Percentiles rank a stretch among this genome's conserved stretches.
Evolutionary conservation across 23 tunicate species (phyloP).

Genomic region (Trididemnum clinides): DNA sequence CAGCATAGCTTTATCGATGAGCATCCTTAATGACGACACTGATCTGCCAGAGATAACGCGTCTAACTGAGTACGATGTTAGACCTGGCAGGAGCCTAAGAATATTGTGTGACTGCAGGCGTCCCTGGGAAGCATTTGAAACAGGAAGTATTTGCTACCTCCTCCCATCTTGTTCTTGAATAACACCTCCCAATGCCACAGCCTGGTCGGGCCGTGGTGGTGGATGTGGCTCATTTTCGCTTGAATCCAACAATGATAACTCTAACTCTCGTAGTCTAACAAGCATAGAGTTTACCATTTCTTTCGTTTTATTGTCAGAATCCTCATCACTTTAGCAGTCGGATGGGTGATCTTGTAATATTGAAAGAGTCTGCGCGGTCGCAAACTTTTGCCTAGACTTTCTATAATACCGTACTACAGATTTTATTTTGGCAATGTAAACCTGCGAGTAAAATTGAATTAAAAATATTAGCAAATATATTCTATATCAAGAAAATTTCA

Average conservation of each 20-base stretch:
- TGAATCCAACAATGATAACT: not conserved
- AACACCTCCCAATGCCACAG: no score
- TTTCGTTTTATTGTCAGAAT: not conserved
- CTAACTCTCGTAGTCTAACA: not conserved
- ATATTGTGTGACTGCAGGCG: no score
- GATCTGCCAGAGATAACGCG: not conserved
- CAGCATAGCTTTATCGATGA: slow-evolving; percentile 11
- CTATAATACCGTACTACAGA: not conserved
- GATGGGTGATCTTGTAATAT: not conserved
- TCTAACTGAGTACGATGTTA: no score
- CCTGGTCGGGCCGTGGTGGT: not conserved
- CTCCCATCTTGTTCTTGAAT: not conserved
- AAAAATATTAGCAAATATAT: no score
- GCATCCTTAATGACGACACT: not conserved
- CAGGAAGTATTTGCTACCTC: not conserved
- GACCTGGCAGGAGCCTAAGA: no score
- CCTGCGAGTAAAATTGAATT: no score
- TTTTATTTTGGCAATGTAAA: no score
- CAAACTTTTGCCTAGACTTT: not conserved
- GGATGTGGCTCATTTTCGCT: not conserved
- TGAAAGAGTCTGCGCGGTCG: not conserved
- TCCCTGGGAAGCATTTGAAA: not conserved
- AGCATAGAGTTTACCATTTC: not conserved
- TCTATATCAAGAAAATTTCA: no score
- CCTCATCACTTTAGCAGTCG: not conserved